Percentiles rank a stretch among this genome's conserved stretches.
Evolutionary conservation across 2,888 invertebrate genomes (phyloP).

Genomic region (Ophraella communa): DNA sequence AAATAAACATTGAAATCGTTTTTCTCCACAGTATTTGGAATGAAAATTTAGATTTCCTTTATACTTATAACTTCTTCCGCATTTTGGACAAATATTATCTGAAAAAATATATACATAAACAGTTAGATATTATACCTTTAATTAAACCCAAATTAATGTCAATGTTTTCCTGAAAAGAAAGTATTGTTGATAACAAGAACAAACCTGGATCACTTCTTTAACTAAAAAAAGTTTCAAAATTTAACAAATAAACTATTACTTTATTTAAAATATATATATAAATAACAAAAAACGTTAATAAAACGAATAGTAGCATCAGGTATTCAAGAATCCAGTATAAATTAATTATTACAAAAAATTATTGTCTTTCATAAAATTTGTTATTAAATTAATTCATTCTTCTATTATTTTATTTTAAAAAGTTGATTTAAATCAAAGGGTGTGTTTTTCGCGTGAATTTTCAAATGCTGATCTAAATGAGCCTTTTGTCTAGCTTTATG

Average conservation of each 20-base stretch:
- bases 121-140: background rate
- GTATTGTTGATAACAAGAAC: too few species aligned
- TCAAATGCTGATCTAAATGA: constrained; percentile 21
- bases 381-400: too few species aligned
- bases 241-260: background rate
- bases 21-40: constrained; percentile 35
- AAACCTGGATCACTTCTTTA: too few species aligned
- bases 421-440: background rate
- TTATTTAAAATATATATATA: background rate
- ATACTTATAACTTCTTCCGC: constrained; percentile 65
- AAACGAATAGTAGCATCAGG: background rate
- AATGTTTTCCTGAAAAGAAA: too few species aligned
- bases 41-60: constrained; percentile 65
- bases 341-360: too few species aligned
- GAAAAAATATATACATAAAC: background rate
- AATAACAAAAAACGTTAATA: background rate
- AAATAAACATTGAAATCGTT: background rate
- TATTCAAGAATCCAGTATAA: too few species aligned
- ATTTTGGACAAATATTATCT: background rate
- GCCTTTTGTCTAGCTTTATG: constrained; percentile 26
- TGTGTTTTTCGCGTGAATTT: constrained; percentile 4
- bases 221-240: background rate
- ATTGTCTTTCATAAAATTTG: too few species aligned
- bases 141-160: too few species aligned
- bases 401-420: too few species aligned